phyloP scores from a whole-genome alignment of 1,140 invertebrate genomes.

The Neocloeon triangulifer region DNA sequence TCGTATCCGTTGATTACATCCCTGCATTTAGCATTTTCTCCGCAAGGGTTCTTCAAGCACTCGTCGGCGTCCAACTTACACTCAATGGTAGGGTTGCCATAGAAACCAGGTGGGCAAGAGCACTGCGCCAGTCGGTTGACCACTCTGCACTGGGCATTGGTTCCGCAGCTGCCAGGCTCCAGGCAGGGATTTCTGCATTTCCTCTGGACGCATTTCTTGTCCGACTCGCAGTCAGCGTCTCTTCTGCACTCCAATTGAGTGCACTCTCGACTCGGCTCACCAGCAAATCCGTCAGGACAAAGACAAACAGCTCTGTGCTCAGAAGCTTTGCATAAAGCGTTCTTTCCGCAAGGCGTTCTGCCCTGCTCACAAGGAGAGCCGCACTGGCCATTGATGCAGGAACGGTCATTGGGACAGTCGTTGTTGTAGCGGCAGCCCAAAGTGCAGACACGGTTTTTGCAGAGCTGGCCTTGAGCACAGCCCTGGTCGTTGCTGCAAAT shows the following conservation, averaged over 20 bases:
- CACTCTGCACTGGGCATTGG: constrained; percentile 68
- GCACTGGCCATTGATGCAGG: constrained; percentile 54
- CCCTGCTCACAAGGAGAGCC: constrained; percentile 43
- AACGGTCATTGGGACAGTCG: constrained; percentile 55
- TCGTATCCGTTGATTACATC: constrained; percentile 43
- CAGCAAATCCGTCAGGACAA: constrained; percentile 62
- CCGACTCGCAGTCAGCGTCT: constrained; percentile 52
- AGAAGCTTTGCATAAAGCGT: constrained; percentile 47
- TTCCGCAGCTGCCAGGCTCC: constrained; percentile 47
- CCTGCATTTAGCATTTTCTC: constrained; percentile 56
- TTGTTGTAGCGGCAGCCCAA: constrained; percentile 51
- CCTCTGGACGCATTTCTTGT: constrained; percentile 42
- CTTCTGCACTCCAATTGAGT: constrained; percentile 48
- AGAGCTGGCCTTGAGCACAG: constrained; percentile 43
- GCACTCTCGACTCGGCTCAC: constrained; percentile 25
- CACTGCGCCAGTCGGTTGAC: constrained; percentile 51
- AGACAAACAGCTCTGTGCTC: constrained; percentile 60
- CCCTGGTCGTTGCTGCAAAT: constrained; percentile 38
- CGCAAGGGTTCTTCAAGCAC: constrained; percentile 58
- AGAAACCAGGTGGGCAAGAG: constrained; percentile 61
- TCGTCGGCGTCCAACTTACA: constrained; percentile 44
- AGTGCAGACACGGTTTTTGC: constrained; percentile 33
- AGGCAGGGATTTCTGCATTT: constrained; percentile 62
- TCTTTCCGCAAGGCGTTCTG: constrained; percentile 37
- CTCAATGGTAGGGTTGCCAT: constrained; percentile 56